These are phyloP conservation scores for Megatriorchis doriae DNA, from an alignment of 2,113 vertebrate genomes.

Conservation along the genomic window DNA sequence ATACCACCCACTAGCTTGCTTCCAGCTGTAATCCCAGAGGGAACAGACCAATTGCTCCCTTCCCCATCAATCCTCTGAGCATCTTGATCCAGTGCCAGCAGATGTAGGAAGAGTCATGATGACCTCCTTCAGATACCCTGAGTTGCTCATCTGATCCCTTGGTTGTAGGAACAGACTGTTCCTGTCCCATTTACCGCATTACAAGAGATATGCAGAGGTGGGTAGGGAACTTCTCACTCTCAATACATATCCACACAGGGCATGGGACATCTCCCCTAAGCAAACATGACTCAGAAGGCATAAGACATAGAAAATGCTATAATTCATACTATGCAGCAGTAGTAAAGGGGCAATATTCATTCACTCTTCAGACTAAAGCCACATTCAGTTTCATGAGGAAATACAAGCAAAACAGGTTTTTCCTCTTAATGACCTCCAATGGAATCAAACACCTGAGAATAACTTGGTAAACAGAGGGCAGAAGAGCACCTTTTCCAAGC, in stretches of 20 bases:
- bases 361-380: neutral
- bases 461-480: neutral
- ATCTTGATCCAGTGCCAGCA: neutral
- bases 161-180: neutral
- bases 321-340: neutral
- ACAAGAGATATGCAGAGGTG: neutral
- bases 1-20: neutral
- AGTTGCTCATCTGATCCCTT: neutral
- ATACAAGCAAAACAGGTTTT: neutral
- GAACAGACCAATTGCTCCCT: neutral
- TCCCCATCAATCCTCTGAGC: neutral
- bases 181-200: neutral
- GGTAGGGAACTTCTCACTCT: neutral
- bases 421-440: neutral
- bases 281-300: neutral
- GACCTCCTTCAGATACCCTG: neutral
- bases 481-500: neutral
- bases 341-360: neutral
- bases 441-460: neutral
- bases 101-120: neutral
- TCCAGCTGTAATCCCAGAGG: neutral
- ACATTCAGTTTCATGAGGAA: neutral
- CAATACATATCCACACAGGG: neutral
- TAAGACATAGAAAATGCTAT: neutral
- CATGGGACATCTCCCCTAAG: neutral